Evolutionary conservation across 2,113 vertebrate species (phyloP).

Genomic region (Gulo gulo): DNA sequence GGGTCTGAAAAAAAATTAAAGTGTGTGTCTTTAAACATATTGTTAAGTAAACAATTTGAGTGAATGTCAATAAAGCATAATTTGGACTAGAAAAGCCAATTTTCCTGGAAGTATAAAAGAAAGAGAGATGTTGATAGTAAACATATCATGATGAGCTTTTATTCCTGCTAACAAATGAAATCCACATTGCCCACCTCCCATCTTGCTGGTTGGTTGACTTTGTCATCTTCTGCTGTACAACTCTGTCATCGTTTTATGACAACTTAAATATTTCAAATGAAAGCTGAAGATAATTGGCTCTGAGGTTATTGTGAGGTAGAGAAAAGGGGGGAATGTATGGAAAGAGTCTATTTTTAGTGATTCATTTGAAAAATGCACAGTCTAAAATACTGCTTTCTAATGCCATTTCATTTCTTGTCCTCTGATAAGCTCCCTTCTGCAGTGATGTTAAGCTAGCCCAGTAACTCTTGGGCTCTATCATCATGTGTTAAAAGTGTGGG

Average conservation of each 20-base stretch:
- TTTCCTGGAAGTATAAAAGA: neutral
- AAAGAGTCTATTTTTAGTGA: constrained; percentile 30
- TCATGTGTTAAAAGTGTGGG: no score
- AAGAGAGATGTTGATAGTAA: neutral
- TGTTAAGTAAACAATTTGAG: neutral
- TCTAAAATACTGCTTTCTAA: neutral
- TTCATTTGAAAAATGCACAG: neutral
- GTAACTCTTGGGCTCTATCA: neutral
- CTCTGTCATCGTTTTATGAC: neutral
- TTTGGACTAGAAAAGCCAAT: neutral
- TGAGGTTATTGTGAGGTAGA: neutral
- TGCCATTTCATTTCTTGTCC: neutral
- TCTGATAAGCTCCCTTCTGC: neutral
- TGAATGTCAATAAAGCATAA: neutral
- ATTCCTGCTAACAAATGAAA: neutral
- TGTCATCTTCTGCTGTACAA: neutral
- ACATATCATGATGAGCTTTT: neutral
- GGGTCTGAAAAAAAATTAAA: neutral
- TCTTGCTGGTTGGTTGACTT: neutral
- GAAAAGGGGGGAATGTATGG: neutral
- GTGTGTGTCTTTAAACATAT: neutral
- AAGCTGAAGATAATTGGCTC: neutral
- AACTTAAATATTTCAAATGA: neutral
- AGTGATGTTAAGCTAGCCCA: neutral
- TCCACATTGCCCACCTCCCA: neutral